Percentiles rank a stretch among this genome's conserved stretches.
Evolutionary conservation across 2,888 invertebrate genomes (phyloP).

Genomic region (Ophraella communa): DNA sequence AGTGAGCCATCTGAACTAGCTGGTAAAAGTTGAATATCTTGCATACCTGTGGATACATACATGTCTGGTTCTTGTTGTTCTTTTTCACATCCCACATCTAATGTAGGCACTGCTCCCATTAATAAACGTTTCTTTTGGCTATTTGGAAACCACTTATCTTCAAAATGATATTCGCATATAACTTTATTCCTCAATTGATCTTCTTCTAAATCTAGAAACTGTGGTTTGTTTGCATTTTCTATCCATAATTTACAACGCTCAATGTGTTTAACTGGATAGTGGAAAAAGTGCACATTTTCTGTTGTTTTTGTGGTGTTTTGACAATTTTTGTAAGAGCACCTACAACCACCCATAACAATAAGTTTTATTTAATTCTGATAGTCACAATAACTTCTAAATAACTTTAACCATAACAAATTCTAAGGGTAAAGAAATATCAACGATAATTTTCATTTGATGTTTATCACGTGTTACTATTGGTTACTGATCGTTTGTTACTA

Average conservation of each 20-base stretch:
- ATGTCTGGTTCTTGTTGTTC: slow-evolving; percentile 28
- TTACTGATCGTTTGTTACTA: too few relatives aligned
- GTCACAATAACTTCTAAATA: neutral
- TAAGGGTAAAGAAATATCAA: neutral
- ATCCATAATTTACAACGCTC: slow-evolving; percentile 67
- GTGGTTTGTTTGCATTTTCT: slow-evolving; percentile 62
- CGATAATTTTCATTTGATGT: neutral
- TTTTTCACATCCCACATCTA: slow-evolving; percentile 52
- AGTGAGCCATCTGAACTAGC: slow-evolving; percentile 54
- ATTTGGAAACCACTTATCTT: slow-evolving; percentile 62
- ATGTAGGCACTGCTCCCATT: slow-evolving; percentile 65
- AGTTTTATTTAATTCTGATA: neutral
- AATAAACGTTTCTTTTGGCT: slow-evolving; percentile 64
- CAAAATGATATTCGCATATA: slow-evolving; percentile 68
- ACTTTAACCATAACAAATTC: neutral
- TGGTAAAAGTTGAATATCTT: slow-evolving; percentile 50
- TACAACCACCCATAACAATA: slow-evolving; percentile 65
- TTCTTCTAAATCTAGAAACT: slow-evolving; percentile 64
- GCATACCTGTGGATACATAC: slow-evolving; percentile 29
- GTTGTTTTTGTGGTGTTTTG: slow-evolving; percentile 61
- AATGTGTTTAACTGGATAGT: slow-evolving; percentile 68
- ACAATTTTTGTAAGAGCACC: slow-evolving; percentile 66
- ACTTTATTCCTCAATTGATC: slow-evolving; percentile 68
- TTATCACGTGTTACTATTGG: neutral
- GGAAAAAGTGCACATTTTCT: slow-evolving; percentile 65